Percentiles rank a stretch among this genome's conserved stretches.
phyloP scores from a whole-genome alignment of 2,888 invertebrate species.

The Eupithecia vulgata region DNA sequence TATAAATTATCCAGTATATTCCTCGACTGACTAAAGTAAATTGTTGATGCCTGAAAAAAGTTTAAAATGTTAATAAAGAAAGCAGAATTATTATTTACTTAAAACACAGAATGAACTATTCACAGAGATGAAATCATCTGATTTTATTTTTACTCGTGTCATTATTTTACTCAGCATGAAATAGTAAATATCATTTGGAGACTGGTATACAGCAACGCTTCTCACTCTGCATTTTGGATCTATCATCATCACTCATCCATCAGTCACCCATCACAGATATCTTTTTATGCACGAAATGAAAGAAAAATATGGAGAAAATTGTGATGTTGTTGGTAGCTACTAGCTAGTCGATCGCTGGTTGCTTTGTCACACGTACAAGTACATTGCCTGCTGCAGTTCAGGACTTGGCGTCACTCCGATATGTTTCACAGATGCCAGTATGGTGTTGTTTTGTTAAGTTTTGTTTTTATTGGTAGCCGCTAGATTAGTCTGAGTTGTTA shows the following conservation, averaged over 20 bases:
- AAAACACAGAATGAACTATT: constrained; percentile 25
- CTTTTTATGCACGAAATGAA: background rate
- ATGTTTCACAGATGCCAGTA: constrained; percentile 46
- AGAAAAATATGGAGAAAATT: constrained; percentile 3
- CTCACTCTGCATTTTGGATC: background rate
- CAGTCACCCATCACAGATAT: background rate
- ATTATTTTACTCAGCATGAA: constrained; percentile 29
- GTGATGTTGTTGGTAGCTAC: background rate
- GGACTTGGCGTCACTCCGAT: constrained; percentile 45
- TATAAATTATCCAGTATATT: constrained; percentile 30
- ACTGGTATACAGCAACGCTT: constrained; percentile 16
- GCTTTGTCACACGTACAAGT: constrained; percentile 24
- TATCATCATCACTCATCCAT: too few relatives aligned
- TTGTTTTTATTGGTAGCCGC: constrained; percentile 33
- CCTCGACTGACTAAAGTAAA: constrained; percentile 41
- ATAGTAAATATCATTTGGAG: constrained; percentile 19
- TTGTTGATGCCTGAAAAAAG: constrained; percentile 36
- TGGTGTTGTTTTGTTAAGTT: constrained; percentile 36
- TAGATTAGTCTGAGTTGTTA: constrained; percentile 38
- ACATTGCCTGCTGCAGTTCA: background rate
- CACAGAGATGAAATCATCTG: constrained; percentile 23
- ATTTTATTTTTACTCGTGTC: constrained; percentile 24
- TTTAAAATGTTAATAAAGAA: constrained; percentile 32
- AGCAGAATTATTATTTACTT: constrained; percentile 15
- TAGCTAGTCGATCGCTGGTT: constrained; percentile 29